These are phyloP conservation scores for Brachyhypopomus gauderio DNA, from an alignment of 2,113 vertebrate genomes.

Conservation along the genomic window DNA sequence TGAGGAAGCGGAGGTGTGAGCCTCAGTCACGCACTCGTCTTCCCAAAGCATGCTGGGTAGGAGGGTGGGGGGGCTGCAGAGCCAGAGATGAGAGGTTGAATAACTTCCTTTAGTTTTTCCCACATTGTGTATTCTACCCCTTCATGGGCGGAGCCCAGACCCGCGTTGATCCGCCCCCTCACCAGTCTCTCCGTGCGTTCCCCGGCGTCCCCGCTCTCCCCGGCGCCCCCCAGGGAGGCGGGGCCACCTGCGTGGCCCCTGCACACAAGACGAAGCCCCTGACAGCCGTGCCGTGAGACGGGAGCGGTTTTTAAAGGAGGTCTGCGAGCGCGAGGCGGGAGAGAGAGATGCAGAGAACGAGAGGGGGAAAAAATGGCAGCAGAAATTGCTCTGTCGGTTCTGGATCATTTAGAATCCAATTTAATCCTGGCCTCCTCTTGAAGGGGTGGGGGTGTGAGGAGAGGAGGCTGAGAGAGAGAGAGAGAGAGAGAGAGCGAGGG, in stretches of 20 bases:
- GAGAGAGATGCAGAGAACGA: constrained; percentile 55
- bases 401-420: constrained; percentile 83
- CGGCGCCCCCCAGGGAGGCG: constrained; percentile 52
- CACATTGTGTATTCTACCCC: constrained; percentile 44
- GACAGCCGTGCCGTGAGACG: constrained; percentile 65
- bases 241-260: constrained; percentile 58
- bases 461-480: constrained; percentile 47
- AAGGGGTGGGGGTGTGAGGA: constrained; percentile 38
- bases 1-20: constrained; percentile 36
- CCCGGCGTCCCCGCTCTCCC: constrained; percentile 3
- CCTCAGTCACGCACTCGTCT: constrained; percentile 35
- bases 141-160: constrained; percentile 41
- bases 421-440: constrained; percentile 65
- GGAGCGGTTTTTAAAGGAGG: constrained; percentile 48
- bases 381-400: constrained; percentile 75
- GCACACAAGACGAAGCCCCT: constrained; percentile 66
- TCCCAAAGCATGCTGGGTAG: constrained; percentile 33
- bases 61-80: not conserved
- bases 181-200: constrained; percentile 50
- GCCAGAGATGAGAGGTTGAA: constrained; percentile 43
- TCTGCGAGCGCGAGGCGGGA: constrained; percentile 22
- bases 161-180: constrained; percentile 25
- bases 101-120: constrained; percentile 41
- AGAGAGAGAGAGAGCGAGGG: constrained; percentile 35
- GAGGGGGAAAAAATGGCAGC: constrained; percentile 67